phyloP scores from a whole-genome alignment of 2,797 vertebrate genomes.

The Enteromius trimaculatus region DNA sequence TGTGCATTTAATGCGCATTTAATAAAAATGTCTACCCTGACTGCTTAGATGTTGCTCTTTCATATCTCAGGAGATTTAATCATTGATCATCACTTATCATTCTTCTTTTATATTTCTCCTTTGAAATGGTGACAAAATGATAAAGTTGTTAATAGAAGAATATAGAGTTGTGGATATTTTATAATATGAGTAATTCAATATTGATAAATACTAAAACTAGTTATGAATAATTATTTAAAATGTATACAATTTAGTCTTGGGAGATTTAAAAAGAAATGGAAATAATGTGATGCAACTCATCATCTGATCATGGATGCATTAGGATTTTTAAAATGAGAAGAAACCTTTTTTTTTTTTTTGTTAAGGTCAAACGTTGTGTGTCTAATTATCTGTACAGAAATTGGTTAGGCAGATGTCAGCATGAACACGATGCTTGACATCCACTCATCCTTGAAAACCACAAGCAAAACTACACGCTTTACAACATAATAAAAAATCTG shows the following conservation, averaged over 20 bases:
- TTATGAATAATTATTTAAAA: not conserved
- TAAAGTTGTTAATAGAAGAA: not conserved
- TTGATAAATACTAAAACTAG: not conserved
- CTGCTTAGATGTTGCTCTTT: conserved; percentile 34
- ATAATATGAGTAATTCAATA: not conserved
- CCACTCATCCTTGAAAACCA: conserved; percentile 13
- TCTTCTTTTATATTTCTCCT: conserved; percentile 18
- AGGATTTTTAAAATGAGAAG: not conserved
- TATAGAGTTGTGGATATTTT: not conserved
- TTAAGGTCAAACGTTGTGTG: not conserved
- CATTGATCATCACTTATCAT: not conserved
- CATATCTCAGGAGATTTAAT: conserved; percentile 2
- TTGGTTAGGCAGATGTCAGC: not conserved
- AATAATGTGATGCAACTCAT: not conserved
- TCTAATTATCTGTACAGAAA: not conserved
- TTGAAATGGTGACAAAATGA: not conserved
- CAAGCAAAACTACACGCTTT: not conserved
- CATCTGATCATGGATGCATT: not conserved
- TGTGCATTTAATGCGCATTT: conserved; percentile 34
- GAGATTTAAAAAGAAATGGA: not conserved
- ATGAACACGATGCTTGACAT: not conserved
- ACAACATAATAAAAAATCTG: not conserved
- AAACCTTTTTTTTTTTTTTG: not conserved
- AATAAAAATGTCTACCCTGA: conserved; percentile 10
- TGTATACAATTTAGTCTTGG: not conserved